Percentiles rank a stretch among this genome's conserved stretches.
These are phyloP conservation scores for Magallana angulata DNA, from an alignment of 1,140 invertebrate species.

Conservation along the genomic window DNA sequence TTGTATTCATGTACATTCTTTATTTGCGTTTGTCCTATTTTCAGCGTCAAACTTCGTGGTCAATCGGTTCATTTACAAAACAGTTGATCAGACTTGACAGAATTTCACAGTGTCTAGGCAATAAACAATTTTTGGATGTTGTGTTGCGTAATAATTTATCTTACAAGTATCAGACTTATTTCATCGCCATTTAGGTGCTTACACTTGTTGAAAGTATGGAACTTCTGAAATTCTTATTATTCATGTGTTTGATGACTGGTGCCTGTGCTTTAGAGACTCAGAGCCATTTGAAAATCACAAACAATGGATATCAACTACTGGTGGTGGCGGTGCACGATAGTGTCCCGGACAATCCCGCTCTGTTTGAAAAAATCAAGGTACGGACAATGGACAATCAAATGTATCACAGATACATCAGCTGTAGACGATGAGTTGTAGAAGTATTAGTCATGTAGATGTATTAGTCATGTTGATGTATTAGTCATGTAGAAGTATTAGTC, in stretches of 20 bases:
- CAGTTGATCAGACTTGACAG: no score
- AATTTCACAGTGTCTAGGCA: not conserved
- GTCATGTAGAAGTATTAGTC: no score
- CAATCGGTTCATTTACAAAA: no score
- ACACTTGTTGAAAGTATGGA: not conserved
- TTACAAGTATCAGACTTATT: no score
- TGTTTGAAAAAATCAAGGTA: slow-evolving; percentile 30
- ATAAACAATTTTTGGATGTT: not conserved
- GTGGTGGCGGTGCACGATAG: slow-evolving; percentile 60
- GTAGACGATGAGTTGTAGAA: no score
- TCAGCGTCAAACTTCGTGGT: no score
- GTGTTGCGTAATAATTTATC: not conserved
- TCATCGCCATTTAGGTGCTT: no score
- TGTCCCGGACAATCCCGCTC: slow-evolving; percentile 45
- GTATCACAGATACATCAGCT: no score
- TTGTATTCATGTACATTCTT: no score
- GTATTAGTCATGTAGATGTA: no score
- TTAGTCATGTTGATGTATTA: no score
- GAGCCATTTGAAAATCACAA: slow-evolving; percentile 50
- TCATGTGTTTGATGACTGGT: not conserved
- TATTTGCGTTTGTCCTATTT: no score
- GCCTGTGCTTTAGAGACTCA: not conserved
- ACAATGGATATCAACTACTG: slow-evolving; percentile 63
- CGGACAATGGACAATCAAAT: not conserved
- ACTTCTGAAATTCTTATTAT: not conserved